phyloP scores from a whole-genome alignment of 1,140 invertebrate genomes.

The Orchesella cincta region DNA sequence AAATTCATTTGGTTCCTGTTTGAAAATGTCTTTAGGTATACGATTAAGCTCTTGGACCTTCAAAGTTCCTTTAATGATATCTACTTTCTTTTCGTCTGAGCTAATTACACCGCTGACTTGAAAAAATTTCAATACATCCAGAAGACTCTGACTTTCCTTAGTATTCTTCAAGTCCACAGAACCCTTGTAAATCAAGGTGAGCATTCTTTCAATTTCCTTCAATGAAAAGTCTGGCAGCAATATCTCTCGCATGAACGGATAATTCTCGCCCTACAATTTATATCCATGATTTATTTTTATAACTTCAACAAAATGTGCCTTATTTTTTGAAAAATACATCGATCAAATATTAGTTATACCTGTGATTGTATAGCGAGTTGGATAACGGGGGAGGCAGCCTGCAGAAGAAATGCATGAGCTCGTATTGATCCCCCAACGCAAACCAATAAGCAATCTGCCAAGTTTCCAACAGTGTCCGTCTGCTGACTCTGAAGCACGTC shows the following conservation, averaged over 20 bases:
- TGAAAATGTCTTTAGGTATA: constrained; percentile 5
- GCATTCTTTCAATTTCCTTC: not conserved
- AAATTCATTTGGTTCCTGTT: not conserved
- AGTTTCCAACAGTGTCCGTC: not conserved
- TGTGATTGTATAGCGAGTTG: not conserved
- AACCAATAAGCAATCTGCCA: not conserved
- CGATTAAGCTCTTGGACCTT: constrained; percentile 2
- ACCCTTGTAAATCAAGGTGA: not conserved
- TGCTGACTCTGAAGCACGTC: not conserved
- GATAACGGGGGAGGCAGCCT: not conserved
- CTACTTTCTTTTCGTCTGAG: not conserved
- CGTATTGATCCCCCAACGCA: not conserved
- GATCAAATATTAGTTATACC: constrained; percentile 2
- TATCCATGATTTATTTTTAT: not conserved
- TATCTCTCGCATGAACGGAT: constrained; percentile 1
- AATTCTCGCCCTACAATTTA: constrained; percentile 3
- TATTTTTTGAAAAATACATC: not conserved
- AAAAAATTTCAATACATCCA: not conserved
- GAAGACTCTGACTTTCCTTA: not conserved
- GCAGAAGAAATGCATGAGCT: constrained; percentile 2
- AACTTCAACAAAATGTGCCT: no score
- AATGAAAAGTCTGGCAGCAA: constrained; percentile 3
- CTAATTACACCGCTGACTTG: not conserved
- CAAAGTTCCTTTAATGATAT: not conserved
- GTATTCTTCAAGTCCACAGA: not conserved